Evolutionary conservation across 2,888 invertebrate species (phyloP).

Genomic region (Cryptus viduatorius): DNA sequence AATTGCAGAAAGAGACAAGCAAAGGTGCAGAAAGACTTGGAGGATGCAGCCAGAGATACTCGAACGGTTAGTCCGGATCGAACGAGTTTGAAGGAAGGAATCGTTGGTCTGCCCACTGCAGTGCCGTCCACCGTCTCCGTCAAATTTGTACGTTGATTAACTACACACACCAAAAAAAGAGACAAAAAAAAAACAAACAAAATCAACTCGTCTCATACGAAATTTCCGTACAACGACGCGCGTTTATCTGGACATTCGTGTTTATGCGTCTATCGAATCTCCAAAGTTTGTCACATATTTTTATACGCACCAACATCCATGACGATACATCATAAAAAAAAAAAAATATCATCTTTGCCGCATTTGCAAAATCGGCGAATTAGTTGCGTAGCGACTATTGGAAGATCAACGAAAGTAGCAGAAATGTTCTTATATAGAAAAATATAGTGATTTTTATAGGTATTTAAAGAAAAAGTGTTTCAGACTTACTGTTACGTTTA

Average conservation of each 20-base stretch:
- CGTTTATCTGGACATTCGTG: constrained; percentile 15
- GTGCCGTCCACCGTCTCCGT: constrained; percentile 90
- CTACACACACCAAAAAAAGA: constrained; percentile 9
- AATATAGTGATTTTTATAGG: not conserved
- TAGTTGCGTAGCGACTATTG: not conserved
- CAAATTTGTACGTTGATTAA: constrained; percentile 90
- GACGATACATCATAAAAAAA: not conserved
- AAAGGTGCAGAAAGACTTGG: constrained; percentile 94
- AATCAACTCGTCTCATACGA: constrained; percentile 40
- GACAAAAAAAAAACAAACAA: constrained; percentile 7
- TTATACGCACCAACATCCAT: constrained; percentile 1
- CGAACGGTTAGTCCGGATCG: constrained; percentile 86
- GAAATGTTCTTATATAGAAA: not conserved
- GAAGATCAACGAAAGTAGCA: not conserved
- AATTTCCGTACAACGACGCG: constrained; percentile 13
- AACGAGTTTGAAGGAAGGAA: constrained; percentile 85
- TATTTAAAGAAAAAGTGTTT: constrained; percentile 28
- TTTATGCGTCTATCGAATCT: constrained; percentile 24
- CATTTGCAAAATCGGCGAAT: not conserved
- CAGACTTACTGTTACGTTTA: constrained; percentile 32
- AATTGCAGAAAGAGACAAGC: constrained; percentile 93
- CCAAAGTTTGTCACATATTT: constrained; percentile 15
- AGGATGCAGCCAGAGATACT: constrained; percentile 94
- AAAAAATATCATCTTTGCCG: too few species aligned
- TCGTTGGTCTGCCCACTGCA: constrained; percentile 82